Base-by-base conservation (phyloP, 35 echinoderm and acorn worm species). In the Diadema setosum region DNA sequence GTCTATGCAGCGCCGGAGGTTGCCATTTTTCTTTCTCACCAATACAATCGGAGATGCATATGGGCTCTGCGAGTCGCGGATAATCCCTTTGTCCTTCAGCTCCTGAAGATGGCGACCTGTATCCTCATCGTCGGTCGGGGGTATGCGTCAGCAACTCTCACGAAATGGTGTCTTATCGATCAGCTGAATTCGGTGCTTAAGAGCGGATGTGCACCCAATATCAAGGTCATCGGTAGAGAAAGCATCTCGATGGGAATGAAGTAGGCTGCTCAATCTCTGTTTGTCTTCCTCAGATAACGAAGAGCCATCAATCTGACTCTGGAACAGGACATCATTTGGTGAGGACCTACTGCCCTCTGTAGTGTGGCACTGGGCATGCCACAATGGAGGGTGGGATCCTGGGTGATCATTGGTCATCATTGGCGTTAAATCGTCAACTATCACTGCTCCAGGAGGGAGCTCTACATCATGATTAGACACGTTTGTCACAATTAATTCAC, bases 141-240 rank as follows among this genome's bases (percentile, higher is more conserved):
- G 8, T 26, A 95, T 88, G 2, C 85, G 34, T 5, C 89, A 80
- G 34, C 49, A 65, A 27, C 63, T 65, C 55, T 80, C 70, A 4
- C 85, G 75, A 33, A 95, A 87, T 11, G 89, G 89, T 5, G 75
- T 88, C 21, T 87, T 59, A 73, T 95, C 88, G 3, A 56, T 73
- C 8, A 95, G 48, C 2, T 56, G 36, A 31, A 96, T 96, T 5
- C 48, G 18, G 44, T 92, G 90, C 30, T 76, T 75, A 5, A 90
- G 78, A 11, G 80, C 83, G 26, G 90, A 83, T 33, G 87, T 90
- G 41, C 87, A 73, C 1, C 95, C 86, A 63, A 93, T 93, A 35
- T 97, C 94, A 5, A 90, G 8, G 46, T 84, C 84, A 40, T 83
- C n/a, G 3, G 3, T 61, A 3, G 89, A 95, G 43, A 97, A 97